A percentile compares a stretch with the other conserved stretches of the same genome.
These are phyloP conservation scores for Mechanitis mazaeus DNA, from an alignment of 2,888 invertebrate genomes.

Conservation along the genomic window DNA sequence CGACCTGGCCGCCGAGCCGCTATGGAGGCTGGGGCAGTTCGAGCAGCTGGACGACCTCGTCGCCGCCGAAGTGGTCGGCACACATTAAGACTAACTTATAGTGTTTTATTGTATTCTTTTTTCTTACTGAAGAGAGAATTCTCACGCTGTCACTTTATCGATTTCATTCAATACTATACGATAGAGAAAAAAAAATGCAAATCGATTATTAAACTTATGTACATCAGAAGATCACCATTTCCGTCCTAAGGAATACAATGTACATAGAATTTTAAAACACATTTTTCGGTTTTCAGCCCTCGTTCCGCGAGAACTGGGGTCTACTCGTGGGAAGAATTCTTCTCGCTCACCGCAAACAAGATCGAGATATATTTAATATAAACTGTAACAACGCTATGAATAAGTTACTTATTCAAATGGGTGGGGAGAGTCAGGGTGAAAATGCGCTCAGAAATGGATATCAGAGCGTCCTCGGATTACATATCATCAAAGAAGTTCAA, in stretches of 20 bases:
- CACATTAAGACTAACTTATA: neutral
- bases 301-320: conserved; percentile 81
- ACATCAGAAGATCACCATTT: too few relatives aligned
- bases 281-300: conserved; percentile 45
- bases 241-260: too few relatives aligned
- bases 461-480: conserved; percentile 63
- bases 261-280: too few relatives aligned
- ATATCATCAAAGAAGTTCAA: conserved; percentile 62
- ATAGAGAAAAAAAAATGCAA: too few relatives aligned
- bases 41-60: conserved; percentile 83
- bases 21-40: conserved; percentile 92
- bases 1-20: conserved; percentile 86
- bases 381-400: conserved; percentile 60
- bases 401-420: conserved; percentile 55
- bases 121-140: too few relatives aligned
- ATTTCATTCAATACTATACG: too few relatives aligned
- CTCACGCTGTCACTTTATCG: too few relatives aligned
- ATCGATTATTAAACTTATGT: too few relatives aligned
- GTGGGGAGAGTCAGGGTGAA: conserved; percentile 59
- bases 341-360: conserved; percentile 71
- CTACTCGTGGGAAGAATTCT: conserved; percentile 84
- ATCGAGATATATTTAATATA: conserved; percentile 49
- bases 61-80: conserved; percentile 66
- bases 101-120: too few relatives aligned
- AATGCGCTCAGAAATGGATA: conserved; percentile 64